phyloP scores from a whole-genome alignment of 2,797 vertebrate species.

The Podarcis siculus region DNA sequence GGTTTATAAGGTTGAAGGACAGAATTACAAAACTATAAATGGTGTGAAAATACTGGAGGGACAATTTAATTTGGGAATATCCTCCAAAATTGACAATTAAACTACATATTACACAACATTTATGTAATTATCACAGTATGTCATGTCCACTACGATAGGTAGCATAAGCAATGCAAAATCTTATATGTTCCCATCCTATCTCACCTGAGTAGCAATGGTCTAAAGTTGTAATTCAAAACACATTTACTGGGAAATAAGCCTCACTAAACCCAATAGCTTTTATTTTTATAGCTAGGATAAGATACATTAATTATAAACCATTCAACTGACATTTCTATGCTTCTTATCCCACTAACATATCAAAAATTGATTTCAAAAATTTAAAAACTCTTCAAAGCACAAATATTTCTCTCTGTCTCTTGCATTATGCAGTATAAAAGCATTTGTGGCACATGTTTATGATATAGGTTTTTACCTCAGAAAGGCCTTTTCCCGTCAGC shows the following conservation, averaged over 20 bases:
- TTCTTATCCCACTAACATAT: not conserved
- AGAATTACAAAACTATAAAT: not conserved
- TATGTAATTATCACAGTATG: not conserved
- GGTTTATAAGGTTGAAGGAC: not conserved
- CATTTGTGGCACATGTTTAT: not conserved
- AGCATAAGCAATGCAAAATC: not conserved
- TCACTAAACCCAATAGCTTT: not conserved
- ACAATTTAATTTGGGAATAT: not conserved
- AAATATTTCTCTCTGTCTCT: not conserved
- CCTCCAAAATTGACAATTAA: not conserved
- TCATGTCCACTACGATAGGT: not conserved
- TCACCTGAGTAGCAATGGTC: not conserved
- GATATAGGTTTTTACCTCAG: slow-evolving; percentile 82
- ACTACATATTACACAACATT: not conserved
- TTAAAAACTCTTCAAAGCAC: not conserved
- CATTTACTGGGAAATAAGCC: too few relatives aligned
- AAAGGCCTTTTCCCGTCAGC: slow-evolving; percentile 88
- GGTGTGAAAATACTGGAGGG: not conserved
- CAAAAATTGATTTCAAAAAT: not conserved
- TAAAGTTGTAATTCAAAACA: not conserved
- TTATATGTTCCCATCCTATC: not conserved
- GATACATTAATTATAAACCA: not conserved
- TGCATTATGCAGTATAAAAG: not conserved
- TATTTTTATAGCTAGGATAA: not conserved
- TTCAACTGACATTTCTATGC: not conserved